Percentiles rank a stretch among this genome's conserved stretches.
These are phyloP conservation scores for Chelonia mydas DNA, from an alignment of 2,797 vertebrate genomes.

Conservation along the genomic window DNA sequence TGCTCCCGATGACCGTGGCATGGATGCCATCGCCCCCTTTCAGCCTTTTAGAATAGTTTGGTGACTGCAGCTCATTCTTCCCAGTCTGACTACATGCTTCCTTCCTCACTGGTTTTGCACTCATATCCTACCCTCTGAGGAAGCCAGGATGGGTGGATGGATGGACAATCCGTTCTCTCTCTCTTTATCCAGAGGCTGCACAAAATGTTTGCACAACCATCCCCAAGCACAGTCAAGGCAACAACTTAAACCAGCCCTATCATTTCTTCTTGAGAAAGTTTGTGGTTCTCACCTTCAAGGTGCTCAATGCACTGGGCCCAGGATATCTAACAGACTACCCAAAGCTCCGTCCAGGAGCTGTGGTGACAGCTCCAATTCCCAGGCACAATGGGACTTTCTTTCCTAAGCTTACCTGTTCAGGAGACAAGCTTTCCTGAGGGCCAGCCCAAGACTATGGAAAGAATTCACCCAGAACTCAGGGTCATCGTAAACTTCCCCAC, in stretches of 20 bases:
- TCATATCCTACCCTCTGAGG: background rate
- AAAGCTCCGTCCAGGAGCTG: background rate
- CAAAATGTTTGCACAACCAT: conserved; percentile 1
- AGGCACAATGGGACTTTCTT: background rate
- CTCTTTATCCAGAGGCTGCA: conserved; percentile 13
- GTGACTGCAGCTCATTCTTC: background rate
- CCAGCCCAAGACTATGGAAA: background rate
- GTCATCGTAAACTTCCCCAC: background rate
- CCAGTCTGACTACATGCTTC: background rate
- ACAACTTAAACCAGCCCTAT: conserved; percentile 13
- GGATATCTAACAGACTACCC: background rate
- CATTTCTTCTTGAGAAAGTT: conserved; percentile 3
- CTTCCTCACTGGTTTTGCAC: background rate
- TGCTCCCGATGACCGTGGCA: background rate
- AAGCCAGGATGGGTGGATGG: background rate
- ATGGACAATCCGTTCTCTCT: background rate
- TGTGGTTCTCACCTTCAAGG: background rate
- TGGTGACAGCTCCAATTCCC: background rate
- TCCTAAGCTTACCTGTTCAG: background rate
- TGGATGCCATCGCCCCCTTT: background rate
- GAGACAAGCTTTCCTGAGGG: background rate
- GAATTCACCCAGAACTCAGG: background rate
- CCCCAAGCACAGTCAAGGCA: background rate
- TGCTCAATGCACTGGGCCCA: background rate
- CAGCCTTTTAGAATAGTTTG: background rate